These are phyloP conservation scores for Tringa solitaria DNA, from an alignment of 2,113 vertebrate species.

Conservation along the genomic window DNA sequence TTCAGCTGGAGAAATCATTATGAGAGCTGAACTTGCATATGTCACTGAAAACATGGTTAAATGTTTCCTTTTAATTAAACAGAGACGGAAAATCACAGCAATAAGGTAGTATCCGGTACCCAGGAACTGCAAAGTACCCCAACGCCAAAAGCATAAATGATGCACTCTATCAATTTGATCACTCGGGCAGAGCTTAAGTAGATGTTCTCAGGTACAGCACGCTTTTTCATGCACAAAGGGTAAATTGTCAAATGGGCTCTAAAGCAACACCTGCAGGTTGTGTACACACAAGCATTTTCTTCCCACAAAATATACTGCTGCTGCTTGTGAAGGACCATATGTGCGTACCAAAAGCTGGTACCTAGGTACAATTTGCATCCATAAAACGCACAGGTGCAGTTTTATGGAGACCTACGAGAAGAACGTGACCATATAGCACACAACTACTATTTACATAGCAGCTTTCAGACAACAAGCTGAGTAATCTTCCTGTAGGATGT, in stretches of 20 bases:
- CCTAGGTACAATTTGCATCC: background rate
- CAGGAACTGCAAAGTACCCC: background rate
- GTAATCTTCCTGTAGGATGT: background rate
- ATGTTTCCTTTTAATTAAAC: conserved; percentile 3
- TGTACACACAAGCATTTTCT: background rate
- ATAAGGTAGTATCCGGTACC: background rate
- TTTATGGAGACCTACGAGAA: background rate
- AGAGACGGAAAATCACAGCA: background rate
- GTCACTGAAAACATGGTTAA: background rate
- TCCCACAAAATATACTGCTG: background rate
- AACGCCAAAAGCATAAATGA: background rate
- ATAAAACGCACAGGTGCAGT: background rate
- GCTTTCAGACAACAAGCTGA: background rate
- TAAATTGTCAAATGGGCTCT: background rate
- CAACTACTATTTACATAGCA: background rate
- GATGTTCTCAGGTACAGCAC: accelerated
- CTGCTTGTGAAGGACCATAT: background rate
- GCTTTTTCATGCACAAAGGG: background rate
- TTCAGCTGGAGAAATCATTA: background rate
- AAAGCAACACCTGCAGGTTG: conserved; percentile 24
- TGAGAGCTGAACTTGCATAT: background rate
- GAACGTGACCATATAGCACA: background rate
- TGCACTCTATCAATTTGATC: background rate
- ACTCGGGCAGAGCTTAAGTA: accelerated
- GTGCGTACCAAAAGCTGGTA: background rate